Conservation (phyloP, 2,113 vertebrate species). For the Turnix velox region DNA sequence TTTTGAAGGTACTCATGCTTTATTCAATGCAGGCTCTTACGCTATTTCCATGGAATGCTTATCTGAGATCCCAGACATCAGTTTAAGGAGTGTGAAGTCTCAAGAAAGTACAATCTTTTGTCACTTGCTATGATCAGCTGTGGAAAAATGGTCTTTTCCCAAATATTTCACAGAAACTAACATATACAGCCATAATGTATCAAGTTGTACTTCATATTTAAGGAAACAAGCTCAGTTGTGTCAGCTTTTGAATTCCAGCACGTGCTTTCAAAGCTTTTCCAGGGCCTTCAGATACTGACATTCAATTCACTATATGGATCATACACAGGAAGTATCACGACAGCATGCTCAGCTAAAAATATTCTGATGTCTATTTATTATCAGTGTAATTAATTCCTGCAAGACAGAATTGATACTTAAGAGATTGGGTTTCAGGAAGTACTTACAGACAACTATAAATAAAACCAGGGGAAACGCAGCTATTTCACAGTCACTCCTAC, state of each 20-base stretch:
- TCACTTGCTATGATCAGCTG: not conserved
- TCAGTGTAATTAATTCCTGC: constrained; percentile 47
- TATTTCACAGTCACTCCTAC: not conserved
- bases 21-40: not conserved
- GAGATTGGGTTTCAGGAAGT: constrained; percentile 23
- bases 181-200: not conserved
- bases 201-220: not conserved
- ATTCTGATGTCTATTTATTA: constrained; percentile 48
- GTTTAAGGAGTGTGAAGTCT: not conserved
- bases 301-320: not conserved
- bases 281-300: constrained; percentile 2
- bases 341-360: constrained; percentile 43
- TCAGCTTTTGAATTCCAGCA: not conserved
- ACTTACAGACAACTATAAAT: constrained; percentile 47
- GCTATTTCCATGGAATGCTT: not conserved
- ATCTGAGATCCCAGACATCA: not conserved
- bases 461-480: not conserved
- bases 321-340: constrained; percentile 31
- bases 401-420: constrained; percentile 50
- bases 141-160: not conserved
- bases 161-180: not conserved
- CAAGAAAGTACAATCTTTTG: not conserved
- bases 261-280: not conserved
- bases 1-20: not conserved
- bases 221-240: not conserved